Conservation (phyloP, 2,888 invertebrate genomes). For the Linnaemya vulpina region DNA sequence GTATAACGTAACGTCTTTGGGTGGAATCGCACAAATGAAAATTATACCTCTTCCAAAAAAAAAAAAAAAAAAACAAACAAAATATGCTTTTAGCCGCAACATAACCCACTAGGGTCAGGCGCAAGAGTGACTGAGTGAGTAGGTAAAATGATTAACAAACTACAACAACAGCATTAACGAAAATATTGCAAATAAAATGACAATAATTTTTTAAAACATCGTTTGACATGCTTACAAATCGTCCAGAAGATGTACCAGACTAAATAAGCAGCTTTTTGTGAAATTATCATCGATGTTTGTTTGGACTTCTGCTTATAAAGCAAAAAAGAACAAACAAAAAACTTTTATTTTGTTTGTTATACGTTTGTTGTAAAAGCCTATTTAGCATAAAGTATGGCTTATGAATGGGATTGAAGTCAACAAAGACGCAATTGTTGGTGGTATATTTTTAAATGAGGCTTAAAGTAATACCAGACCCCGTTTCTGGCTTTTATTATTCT, state of each 20-base stretch:
- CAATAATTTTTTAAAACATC: slow-evolving; percentile 81
- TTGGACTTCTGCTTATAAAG: neutral
- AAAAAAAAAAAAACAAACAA: no score
- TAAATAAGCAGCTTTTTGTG: slow-evolving; percentile 56
- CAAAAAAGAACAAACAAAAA: neutral
- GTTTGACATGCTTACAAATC: slow-evolving; percentile 77
- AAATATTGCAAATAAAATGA: slow-evolving; percentile 79
- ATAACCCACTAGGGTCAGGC: slow-evolving; percentile 48
- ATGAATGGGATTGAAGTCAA: neutral
- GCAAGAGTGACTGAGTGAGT: slow-evolving; percentile 21
- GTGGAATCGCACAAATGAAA: slow-evolving; percentile 26
- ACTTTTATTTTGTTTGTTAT: neutral
- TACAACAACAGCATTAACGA: slow-evolving; percentile 24
- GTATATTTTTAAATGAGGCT: slow-evolving; percentile 31
- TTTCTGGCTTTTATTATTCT: neutral
- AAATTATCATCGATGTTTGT: slow-evolving; percentile 66
- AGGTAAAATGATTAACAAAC: slow-evolving; percentile 24
- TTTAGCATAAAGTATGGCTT: slow-evolving; percentile 8
- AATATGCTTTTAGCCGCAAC: slow-evolving; percentile 25
- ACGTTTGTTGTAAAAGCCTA: neutral
- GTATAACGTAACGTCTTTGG: slow-evolving; percentile 65
- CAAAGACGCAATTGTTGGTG: slow-evolving; percentile 36
- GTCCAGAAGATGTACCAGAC: slow-evolving; percentile 24
- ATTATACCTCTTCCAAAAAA: slow-evolving; percentile 20
- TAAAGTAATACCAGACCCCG: slow-evolving; percentile 46